phyloP scores from a whole-genome alignment of 1,140 invertebrate species.

The Drosophila baimaii region DNA sequence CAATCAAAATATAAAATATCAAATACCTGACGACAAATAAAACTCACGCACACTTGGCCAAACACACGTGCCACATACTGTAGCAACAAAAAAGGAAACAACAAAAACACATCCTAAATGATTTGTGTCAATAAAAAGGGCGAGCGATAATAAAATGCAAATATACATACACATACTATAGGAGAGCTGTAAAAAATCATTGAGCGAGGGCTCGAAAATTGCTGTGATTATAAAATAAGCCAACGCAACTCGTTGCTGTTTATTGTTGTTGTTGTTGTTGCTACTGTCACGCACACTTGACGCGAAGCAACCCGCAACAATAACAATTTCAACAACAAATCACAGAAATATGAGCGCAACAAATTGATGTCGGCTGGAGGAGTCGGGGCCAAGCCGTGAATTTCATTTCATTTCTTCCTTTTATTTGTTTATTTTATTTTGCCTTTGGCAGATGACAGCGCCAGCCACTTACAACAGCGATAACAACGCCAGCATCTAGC shows the following conservation, averaged over 20 bases:
- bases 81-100: conserved; percentile 1
- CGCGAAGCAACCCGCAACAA: conserved; percentile 46
- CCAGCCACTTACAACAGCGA: conserved; percentile 56
- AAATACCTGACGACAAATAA: conserved; percentile 66
- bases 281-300: conserved; percentile 53
- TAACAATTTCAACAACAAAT: conserved; percentile 77
- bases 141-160: conserved; percentile 66
- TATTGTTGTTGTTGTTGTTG: conserved; percentile 24
- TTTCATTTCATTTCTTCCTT: conserved; percentile 20
- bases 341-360: conserved; percentile 28
- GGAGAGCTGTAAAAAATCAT: conserved; percentile 28
- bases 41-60: conserved; percentile 23
- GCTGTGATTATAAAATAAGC: conserved; percentile 73
- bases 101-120: conserved; percentile 49
- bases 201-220: conserved; percentile 55
- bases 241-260: conserved; percentile 34
- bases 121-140: conserved; percentile 75
- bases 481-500: conserved; percentile 7
- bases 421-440: conserved; percentile 20
- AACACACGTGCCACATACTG: conserved; percentile 15
- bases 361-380: conserved; percentile 10
- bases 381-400: conserved; percentile 7
- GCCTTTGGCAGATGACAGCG: conserved; percentile 65
- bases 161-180: conserved; percentile 10
- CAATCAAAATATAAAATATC: conserved; percentile 69